Conservation (phyloP, 2,113 vertebrate species). For the Oryzias melastigma region DNA sequence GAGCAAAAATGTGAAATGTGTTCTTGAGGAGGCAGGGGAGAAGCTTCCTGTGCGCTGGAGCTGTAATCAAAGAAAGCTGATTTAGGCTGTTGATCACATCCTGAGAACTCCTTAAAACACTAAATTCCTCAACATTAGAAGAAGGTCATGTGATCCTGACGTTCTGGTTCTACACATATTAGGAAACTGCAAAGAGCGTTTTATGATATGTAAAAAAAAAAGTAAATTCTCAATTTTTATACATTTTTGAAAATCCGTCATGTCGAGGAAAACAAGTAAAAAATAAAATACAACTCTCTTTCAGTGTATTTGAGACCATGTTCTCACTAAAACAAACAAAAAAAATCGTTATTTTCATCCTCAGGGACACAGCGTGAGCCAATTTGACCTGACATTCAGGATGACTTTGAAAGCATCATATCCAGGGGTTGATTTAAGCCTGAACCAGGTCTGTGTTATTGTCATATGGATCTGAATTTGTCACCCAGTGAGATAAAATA, state of each 20-base stretch:
- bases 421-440: neutral
- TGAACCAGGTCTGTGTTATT: neutral
- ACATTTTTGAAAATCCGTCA: neutral
- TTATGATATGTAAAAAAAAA: too few relatives aligned
- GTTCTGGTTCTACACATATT: too few relatives aligned
- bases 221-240: neutral
- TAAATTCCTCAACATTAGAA: too few relatives aligned
- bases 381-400: neutral
- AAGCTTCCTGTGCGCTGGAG: conserved; percentile 60
- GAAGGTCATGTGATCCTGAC: too few relatives aligned
- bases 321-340: neutral
- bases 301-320: neutral
- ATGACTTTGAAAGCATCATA: neutral
- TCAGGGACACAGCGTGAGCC: neutral
- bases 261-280: neutral
- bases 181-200: too few relatives aligned
- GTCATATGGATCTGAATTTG: neutral
- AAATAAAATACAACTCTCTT: neutral
- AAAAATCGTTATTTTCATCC: neutral
- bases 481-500: neutral
- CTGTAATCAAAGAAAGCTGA: conserved; percentile 59
- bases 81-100: conserved; percentile 55
- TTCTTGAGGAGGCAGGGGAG: conserved; percentile 47
- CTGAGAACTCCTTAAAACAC: conserved; percentile 2
- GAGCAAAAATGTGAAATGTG: conserved; percentile 45